Base-by-base conservation (phyloP, 1,140 invertebrate genomes). In the Caenorhabditis inopinata region DNA sequence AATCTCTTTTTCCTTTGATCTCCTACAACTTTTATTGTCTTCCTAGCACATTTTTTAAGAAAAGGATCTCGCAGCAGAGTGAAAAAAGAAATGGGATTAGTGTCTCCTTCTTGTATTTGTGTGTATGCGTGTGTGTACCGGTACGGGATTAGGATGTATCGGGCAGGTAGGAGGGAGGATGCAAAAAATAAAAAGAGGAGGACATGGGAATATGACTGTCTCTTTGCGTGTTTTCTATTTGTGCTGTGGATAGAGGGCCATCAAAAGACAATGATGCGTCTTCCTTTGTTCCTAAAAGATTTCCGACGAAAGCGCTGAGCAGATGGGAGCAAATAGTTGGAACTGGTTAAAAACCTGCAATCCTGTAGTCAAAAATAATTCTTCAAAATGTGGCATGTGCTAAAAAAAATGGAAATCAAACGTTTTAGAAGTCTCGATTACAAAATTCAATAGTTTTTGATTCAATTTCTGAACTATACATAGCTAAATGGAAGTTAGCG, bases 171-270 rank as follows among this genome's bases (percentile, higher is more conserved):
- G 27, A 29, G 12, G 51, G 32, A 6, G 35, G 18, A 14, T 32
- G 18, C 2, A 18, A 68, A 32, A 42, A 42, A 21, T 12, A 68
- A 29, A 32, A 32, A 29, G 16, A 68, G 58, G 58, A 68, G 58
- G 58, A 68, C 58, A 68, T 68, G 58, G 58, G 58, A 68, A 68
- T 38, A 42, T 68, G 58, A 38, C 32, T 58, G 51, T 58, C 49
- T 27, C 27, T 53, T 29, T 58, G 51, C 35, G 21, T 68, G 58
- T 68, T 68, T 68, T 18, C 14, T 42, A 42, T 42, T 42, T 42
- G 38, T 42, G 5, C 14, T 5, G 38, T 21, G 49, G 12, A n/a
- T 32, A 51, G 49, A 16, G 6, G 6, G 2, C 32, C 11, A 42
- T 32, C 58, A 68, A 38, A n/a, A 29, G 16, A 42, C 38, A 47